Base-by-base conservation (phyloP, 2,797 vertebrate genomes). In the Danio tinwini region DNA sequence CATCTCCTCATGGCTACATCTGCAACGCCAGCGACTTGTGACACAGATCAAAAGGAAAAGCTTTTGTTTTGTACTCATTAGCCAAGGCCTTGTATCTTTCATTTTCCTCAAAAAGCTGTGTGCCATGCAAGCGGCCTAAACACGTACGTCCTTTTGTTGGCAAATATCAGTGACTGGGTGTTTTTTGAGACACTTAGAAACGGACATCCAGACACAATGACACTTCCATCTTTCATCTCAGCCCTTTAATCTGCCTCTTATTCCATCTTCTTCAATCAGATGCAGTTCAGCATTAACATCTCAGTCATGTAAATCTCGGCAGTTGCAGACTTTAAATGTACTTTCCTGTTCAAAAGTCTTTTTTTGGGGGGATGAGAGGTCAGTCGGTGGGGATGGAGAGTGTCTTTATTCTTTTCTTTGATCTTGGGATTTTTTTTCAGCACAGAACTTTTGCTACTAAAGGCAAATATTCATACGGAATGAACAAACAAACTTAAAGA, bases 31-130 rank as follows among this genome's bases (percentile, higher is more conserved):
- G 56, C 68, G 12, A 62, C 71, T 79, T 74, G 61, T 74, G 73
- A 76, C 47, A 49, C 39, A 13, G 65, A 85, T 79, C 53, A 73
- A 85, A 79, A 74, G 50, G 61, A 75, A 42, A 61, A 67, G 53
- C 62, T 78, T 81, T 76, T 83, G 49, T 63, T 83, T 83, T 47
- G 40, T 59, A 81, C 61, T 70, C 78, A 74, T 83, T 72, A 71
- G 14, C 71, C 14, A 6, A 16, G 47, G 47, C 42, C 21, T 68
- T 47, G 56, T 64, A 45, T 8, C 44, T 47, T 49, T 62, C 47
- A 61, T 50, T 76, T 78, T 49, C 65, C 61, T 37, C 0, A 13
- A 63, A 63, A 81, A 73, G 4, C 14, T 44, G 6, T 0, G 16
- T 29, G 7, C 47, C 55, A 69, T 52, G 58, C 50, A 82, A 29